A percentile compares a stretch with the other conserved stretches of the same genome.
Conservation (phyloP, 2,797 vertebrate genomes). For the Calcarius lapponicus region DNA sequence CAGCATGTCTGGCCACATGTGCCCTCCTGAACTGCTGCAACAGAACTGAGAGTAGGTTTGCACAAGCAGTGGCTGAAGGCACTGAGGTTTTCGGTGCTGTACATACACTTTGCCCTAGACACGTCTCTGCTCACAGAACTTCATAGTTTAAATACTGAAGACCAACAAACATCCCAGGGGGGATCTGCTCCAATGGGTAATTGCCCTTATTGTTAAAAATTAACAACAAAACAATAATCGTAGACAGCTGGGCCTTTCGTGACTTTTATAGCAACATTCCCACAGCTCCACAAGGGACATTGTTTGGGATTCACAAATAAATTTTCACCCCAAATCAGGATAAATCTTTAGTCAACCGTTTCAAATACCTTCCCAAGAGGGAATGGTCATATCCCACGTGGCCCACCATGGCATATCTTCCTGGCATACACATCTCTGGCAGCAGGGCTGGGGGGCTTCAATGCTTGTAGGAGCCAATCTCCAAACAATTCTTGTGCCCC, state of each 20-base stretch:
- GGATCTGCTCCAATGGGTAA: constrained; percentile 37
- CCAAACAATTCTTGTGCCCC: neutral
- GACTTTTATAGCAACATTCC: constrained; percentile 58
- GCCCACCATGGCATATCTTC: neutral
- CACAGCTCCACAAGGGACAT: neutral
- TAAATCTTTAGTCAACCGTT: neutral
- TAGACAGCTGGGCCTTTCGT: constrained; percentile 29
- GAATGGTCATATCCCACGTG: neutral
- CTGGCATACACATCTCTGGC: neutral
- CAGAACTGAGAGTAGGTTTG: neutral
- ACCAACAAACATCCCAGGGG: constrained; percentile 28
- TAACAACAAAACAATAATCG: constrained; percentile 56
- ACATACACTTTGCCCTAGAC: constrained; percentile 31
- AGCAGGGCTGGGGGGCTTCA: fast-evolving
- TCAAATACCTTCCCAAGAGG: neutral
- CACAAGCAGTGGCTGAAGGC: constrained; percentile 26
- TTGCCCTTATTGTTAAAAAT: constrained; percentile 64
- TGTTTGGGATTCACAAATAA: constrained; percentile 41
- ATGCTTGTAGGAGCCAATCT: neutral
- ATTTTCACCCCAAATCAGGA: constrained; percentile 47
- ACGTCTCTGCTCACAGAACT: constrained; percentile 24
- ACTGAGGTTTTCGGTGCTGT: neutral
- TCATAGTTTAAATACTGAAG: constrained; percentile 48
- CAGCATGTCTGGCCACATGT: neutral
- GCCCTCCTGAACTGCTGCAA: neutral